Conservation (phyloP, 2,797 vertebrate genomes). For the Sebastolobus altivelis region DNA sequence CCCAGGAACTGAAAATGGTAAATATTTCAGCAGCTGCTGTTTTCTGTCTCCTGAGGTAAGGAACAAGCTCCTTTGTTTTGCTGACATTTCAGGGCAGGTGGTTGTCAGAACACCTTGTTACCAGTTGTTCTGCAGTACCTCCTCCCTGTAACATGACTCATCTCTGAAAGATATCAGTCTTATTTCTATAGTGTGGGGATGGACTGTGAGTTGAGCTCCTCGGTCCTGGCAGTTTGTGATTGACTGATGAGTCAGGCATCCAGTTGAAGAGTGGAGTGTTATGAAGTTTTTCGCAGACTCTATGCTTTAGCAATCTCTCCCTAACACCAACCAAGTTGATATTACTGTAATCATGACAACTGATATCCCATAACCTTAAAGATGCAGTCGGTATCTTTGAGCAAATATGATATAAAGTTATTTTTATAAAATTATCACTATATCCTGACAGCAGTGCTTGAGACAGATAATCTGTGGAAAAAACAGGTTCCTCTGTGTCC, state of each 20-base stretch:
- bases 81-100: constrained; percentile 40
- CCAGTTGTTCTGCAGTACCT: constrained; percentile 7
- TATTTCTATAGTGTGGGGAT: neutral
- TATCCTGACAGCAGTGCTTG: neutral
- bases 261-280: too few species aligned
- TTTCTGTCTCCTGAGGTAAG: constrained; percentile 7
- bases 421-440: too few species aligned
- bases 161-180: constrained; percentile 21
- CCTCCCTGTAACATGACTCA: constrained; percentile 21
- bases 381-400: neutral
- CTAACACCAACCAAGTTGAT: neutral
- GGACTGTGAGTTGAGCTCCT: constrained; percentile 8
- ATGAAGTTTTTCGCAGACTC: neutral
- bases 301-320: neutral
- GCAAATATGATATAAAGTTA: too few species aligned
- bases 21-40: constrained; percentile 19
- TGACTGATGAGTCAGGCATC: neutral
- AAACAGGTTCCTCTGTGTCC: neutral
- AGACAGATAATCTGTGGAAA: neutral
- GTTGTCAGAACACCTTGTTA: constrained; percentile 42
- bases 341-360: neutral
- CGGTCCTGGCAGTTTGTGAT: constrained; percentile 19
- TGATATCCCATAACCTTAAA: neutral
- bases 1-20: neutral
- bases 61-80: constrained; percentile 23